Evolutionary conservation across 1,140 invertebrate genomes (phyloP), one percentile per base, ranked within the genome.

Genomic region (Drosophila busckii): DNA sequence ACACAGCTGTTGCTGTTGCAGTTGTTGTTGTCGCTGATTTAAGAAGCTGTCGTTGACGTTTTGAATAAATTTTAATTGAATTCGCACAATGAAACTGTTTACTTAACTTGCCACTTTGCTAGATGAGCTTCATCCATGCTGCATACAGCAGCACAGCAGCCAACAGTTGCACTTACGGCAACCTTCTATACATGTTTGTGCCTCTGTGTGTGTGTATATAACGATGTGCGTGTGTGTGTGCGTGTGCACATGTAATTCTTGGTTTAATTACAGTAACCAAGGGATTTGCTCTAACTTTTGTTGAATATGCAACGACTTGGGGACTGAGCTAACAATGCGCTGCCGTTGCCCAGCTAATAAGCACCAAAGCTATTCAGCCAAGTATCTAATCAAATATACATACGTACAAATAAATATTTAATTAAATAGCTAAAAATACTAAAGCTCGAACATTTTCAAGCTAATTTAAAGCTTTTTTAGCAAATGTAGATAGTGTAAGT

Each of bases 31-130:
- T 28, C 34, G 56, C 56, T 40, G 52, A 64, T 68, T 82, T 61
- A 56, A 76, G 73, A 82, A 73, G 75, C 73, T 80, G 73, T 42
- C 75, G 71, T 80, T 84, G 80, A 84, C 80, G 80, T 84, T 84
- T 84, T 84, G 80, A 84, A 84, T 84, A 84, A 84, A 84, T 84
- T 84, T 84, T 84, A 84, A 84, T 84, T 84, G 82, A 84, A 84
- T 85, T 84, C 82, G 62, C 75, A 85, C 82, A 84, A 84, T 84
- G 82, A 85, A 84, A 84, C 82, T 84, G 73, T 84, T 84, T 84
- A 76, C 73, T 84, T 84, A 84, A 84, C 82, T 71, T 84, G 82
- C 82, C 75, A 84, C 82, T 84, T 84, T 82, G 65, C 76, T 37
- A 70, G 75, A 82, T 82, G 76, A 75, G 75, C 75, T 80, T 61